These are phyloP conservation scores for Pseudorectes ferrugineus DNA, from an alignment of 2,113 vertebrate genomes.

Conservation along the genomic window DNA sequence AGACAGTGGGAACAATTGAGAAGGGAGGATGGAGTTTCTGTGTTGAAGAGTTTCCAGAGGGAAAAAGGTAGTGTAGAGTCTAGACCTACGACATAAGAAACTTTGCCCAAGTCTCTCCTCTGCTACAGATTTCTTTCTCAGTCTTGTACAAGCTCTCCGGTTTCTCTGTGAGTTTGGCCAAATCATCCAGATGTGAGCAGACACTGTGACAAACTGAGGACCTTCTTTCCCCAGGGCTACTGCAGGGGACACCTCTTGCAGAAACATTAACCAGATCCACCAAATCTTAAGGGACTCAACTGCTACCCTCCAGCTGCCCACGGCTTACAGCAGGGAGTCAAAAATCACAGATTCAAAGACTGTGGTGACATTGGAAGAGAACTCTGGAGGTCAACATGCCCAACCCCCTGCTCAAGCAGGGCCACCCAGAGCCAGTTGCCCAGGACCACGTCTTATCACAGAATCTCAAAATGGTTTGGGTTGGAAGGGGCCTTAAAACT, in stretches of 20 bases:
- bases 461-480: background rate
- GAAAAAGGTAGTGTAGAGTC: background rate
- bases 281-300: background rate
- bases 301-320: background rate
- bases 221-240: background rate
- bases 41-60: background rate
- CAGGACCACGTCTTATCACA: background rate
- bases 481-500: background rate
- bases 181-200: background rate
- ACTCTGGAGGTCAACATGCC: background rate
- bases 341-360: background rate
- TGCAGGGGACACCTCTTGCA: background rate
- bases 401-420: background rate
- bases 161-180: background rate
- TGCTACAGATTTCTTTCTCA: background rate
- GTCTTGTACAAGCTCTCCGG: background rate
- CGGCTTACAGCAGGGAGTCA: background rate
- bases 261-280: background rate
- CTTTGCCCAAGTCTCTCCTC: background rate
- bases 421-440: background rate
- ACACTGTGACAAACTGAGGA: accelerated
- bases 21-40: background rate
- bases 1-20: background rate
- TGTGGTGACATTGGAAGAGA: background rate
- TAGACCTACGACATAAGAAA: accelerated